Evolutionary conservation across 1,140 invertebrate species (phyloP), one percentile per base, ranked within the genome.

Genomic region (Brachionus manjavacas): DNA sequence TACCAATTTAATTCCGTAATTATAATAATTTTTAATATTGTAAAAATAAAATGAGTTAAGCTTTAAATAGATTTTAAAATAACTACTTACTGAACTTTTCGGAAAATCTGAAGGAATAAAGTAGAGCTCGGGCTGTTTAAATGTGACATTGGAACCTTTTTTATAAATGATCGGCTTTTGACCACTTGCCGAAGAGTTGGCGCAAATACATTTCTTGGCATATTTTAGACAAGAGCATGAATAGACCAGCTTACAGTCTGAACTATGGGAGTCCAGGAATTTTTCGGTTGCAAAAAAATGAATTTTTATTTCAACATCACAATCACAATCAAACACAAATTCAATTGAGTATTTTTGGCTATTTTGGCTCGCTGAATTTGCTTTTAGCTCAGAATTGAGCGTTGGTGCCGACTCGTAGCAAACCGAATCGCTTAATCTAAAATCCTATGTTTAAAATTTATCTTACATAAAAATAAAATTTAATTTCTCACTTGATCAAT

Each of bases 261-360:
- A 41, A 28, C 55, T 41, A 3, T 83, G n/a, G 14, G 31, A 88
- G 84, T 89, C 87, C 28, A 93, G 93, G 12, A 96, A 92, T 88
- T 98, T 96, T 90, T 98, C 96, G 8, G 93, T 93, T 86, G 95
- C 96, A 90, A 98, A 96, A 88, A 97, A 98, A 89, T 95, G 94
- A 85, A 99, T 93, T 49, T 94, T 97, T 72, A 99, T 96, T 16
- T 94, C 93, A 91, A 96, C 97, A 87, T 94, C 92, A 4, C 94
- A 94, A 90, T 99, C 97, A 88, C 94, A 94, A 88, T 99, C 97
- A 91, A 98, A 98, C 4, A 93, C 95, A 88, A 99, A 99, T 91
- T 98, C 96, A 87, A 99, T 94, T 88, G 97, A 98, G 87, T 96
- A 98, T 28, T 85, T 86, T 43, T 81, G 64, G 9, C 12, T 39